A percentile compares a stretch with the other conserved stretches of the same genome.
phyloP scores from a whole-genome alignment of 2,888 invertebrate species.

The Aphidius colemani region DNA sequence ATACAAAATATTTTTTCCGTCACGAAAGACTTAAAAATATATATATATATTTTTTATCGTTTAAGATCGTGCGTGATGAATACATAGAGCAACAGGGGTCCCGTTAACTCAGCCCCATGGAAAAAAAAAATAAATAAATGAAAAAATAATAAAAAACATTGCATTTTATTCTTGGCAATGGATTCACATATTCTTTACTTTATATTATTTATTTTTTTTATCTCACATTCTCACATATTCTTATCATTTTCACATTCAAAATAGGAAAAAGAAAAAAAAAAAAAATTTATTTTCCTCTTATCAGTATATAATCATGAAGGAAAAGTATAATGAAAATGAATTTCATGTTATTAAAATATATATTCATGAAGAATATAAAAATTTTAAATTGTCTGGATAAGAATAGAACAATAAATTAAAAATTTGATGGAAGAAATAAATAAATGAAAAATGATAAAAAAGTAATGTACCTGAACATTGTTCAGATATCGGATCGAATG shows the following conservation, averaged over 20 bases:
- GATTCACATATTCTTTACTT: conserved; percentile 31
- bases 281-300: too few relatives aligned
- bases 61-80: conserved; percentile 55
- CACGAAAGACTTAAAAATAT: not conserved
- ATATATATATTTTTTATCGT: conserved; percentile 35
- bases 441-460: conserved; percentile 7
- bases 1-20: too few relatives aligned
- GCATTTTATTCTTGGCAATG: conserved; percentile 27
- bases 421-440: conserved; percentile 12
- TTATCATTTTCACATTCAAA: too few relatives aligned
- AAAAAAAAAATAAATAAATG: too few relatives aligned
- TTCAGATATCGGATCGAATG: conserved; percentile 5
- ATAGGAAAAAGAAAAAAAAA: too few relatives aligned
- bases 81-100: conserved; percentile 49
- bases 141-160: too few relatives aligned
- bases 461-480: not conserved
- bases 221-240: conserved; percentile 14
- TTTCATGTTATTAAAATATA: conserved; percentile 11
- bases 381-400: not conserved
- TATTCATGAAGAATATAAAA: not conserved
- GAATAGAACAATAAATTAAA: conserved; percentile 4
- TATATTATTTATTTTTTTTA: conserved; percentile 30
- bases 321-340: not conserved
- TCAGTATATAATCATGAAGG: too few relatives aligned
- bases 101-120: conserved; percentile 49